These are phyloP conservation scores for Melanerpes aurifrons DNA, from an alignment of 2,113 vertebrate species.

Conservation along the genomic window DNA sequence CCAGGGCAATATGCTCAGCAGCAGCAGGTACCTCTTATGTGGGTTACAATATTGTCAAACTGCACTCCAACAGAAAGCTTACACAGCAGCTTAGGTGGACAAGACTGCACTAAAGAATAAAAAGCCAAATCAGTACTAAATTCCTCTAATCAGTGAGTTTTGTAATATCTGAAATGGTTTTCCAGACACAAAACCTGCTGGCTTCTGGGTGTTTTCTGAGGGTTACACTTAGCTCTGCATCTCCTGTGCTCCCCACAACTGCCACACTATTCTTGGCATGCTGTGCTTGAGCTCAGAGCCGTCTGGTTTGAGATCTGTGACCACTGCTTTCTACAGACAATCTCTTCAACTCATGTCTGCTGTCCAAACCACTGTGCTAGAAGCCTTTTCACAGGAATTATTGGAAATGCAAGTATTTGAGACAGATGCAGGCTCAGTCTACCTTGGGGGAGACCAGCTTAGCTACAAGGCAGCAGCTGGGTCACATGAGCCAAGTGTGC, in stretches of 20 bases:
- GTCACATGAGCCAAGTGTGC: background rate
- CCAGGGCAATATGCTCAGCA: background rate
- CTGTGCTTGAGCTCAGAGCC: background rate
- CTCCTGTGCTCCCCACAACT: background rate
- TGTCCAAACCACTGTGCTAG: background rate
- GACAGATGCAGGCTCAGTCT: background rate
- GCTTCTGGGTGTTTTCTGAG: background rate
- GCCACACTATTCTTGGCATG: accelerated
- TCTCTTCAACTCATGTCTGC: background rate
- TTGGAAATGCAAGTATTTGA: background rate
- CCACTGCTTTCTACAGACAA: background rate
- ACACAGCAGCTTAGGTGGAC: background rate
- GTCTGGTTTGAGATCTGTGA: background rate
- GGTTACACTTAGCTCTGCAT: background rate
- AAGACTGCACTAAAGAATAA: background rate
- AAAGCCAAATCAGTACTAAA: background rate
- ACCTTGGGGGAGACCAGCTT: background rate
- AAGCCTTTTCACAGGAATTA: background rate
- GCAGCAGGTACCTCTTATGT: background rate
- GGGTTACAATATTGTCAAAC: background rate
- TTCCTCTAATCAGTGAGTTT: background rate
- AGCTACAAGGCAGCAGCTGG: background rate
- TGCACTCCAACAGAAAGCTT: background rate
- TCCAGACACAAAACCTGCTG: background rate
- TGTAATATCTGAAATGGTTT: background rate